phyloP scores from a whole-genome alignment of 2,797 vertebrate genomes.

The Xyrichtys novacula region DNA sequence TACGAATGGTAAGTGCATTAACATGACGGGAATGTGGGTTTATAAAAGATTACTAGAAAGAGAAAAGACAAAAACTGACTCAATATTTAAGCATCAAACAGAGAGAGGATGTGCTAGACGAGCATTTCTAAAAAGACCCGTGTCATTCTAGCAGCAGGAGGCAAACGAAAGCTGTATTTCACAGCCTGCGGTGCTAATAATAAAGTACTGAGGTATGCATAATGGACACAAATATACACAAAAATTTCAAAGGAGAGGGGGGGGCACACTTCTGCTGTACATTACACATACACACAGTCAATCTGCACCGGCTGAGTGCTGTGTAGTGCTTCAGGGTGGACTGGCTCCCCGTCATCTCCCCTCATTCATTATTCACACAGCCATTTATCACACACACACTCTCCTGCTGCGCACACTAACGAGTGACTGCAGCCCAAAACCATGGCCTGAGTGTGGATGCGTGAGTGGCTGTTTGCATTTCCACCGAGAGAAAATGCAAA shows the following conservation, averaged over 20 bases:
- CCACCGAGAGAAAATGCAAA: slow-evolving; percentile 27
- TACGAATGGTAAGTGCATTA: background rate
- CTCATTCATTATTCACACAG: slow-evolving; percentile 81
- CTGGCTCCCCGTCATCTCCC: slow-evolving; percentile 54
- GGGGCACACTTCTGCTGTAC: slow-evolving; percentile 6
- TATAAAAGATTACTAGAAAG: background rate
- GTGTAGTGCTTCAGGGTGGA: slow-evolving; percentile 47
- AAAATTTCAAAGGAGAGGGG: slow-evolving; percentile 6
- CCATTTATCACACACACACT: slow-evolving; percentile 73
- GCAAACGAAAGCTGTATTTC: slow-evolving; percentile 6
- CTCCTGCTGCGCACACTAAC: slow-evolving; percentile 57
- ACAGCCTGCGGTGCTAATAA: slow-evolving; percentile 16
- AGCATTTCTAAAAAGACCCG: slow-evolving; percentile 26
- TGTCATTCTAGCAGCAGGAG: slow-evolving; percentile 1
- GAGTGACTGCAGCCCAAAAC: slow-evolving; percentile 43
- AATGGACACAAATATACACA: slow-evolving; percentile 21
- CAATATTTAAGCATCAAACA: background rate
- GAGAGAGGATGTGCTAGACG: slow-evolving; percentile 12
- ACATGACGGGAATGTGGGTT: background rate
- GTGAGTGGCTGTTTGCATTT: slow-evolving; percentile 47
- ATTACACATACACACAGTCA: slow-evolving; percentile 13
- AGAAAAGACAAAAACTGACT: background rate
- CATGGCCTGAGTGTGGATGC: slow-evolving; percentile 36
- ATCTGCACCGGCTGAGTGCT: slow-evolving; percentile 22
- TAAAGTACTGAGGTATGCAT: slow-evolving; percentile 23